These are phyloP conservation scores for Ptilodon capucinus DNA, from an alignment of 2,888 invertebrate genomes.

Conservation along the genomic window DNA sequence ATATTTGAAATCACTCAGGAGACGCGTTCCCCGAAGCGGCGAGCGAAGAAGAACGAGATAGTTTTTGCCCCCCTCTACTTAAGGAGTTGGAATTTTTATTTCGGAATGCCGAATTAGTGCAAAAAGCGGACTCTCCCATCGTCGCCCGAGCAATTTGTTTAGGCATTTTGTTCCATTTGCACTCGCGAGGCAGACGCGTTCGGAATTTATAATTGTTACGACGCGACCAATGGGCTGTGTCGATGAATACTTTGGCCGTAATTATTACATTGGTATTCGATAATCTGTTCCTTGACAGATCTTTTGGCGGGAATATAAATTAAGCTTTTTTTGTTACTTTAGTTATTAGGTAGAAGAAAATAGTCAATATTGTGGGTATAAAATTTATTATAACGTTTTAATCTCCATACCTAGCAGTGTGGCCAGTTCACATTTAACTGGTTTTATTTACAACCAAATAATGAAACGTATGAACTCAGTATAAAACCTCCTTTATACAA, in stretches of 20 bases:
- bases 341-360: too few relatives aligned
- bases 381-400: too few relatives aligned
- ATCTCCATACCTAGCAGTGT: too few relatives aligned
- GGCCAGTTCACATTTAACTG: too few relatives aligned
- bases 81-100: constrained; percentile 81
- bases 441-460: too few relatives aligned
- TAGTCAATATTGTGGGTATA: too few relatives aligned
- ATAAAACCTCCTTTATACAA: neutral
- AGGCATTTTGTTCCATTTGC: constrained; percentile 78
- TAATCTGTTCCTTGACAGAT: neutral
- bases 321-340: too few relatives aligned
- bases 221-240: constrained; percentile 51
- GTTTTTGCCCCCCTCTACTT: constrained; percentile 60
- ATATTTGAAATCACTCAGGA: constrained; percentile 47
- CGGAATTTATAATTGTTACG: constrained; percentile 64
- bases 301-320: neutral
- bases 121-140: constrained; percentile 74
- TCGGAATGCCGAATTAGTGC: constrained; percentile 83
- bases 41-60: constrained; percentile 46
- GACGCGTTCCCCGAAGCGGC: constrained; percentile 57
- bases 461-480: too few relatives aligned
- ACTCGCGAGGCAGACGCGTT: constrained; percentile 49
- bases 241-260: constrained; percentile 30
- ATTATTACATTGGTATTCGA: neutral
- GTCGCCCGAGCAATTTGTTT: constrained; percentile 72